These are phyloP conservation scores for Tyto alba DNA, from an alignment of 2,113 vertebrate species.

Conservation along the genomic window DNA sequence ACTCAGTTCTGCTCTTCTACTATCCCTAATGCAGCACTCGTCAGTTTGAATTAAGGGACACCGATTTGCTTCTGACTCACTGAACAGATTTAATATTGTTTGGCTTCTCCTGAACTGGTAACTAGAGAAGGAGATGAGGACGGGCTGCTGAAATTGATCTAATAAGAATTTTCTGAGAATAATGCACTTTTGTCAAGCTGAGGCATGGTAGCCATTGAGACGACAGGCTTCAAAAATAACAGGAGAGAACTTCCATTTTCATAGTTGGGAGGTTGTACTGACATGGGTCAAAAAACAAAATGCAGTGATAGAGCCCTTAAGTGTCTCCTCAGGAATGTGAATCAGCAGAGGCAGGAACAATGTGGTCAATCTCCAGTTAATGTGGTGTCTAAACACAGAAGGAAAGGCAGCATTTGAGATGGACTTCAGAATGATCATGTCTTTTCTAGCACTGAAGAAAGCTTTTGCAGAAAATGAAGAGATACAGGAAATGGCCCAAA, in stretches of 20 bases:
- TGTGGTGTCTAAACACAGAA: background rate
- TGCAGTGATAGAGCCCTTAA: background rate
- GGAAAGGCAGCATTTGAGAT: background rate
- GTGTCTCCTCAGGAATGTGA: background rate
- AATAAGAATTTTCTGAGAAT: conserved; percentile 25
- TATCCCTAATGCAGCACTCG: background rate
- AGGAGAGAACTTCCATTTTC: background rate
- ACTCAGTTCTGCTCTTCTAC: background rate
- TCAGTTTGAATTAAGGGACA: background rate
- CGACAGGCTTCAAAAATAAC: background rate
- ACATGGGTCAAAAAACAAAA: background rate
- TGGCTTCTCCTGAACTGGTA: background rate
- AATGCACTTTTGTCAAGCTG: conserved; percentile 36
- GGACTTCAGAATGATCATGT: background rate
- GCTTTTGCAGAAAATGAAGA: conserved; percentile 74
- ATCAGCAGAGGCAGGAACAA: background rate
- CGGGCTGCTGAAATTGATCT: background rate
- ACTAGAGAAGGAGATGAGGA: conserved; percentile 6
- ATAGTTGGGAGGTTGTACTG: background rate
- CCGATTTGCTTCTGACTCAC: background rate
- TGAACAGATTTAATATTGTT: conserved; percentile 44
- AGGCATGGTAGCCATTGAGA: background rate
- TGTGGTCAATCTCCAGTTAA: background rate
- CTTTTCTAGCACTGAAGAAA: conserved; percentile 81
- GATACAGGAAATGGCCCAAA: conserved; percentile 84